phyloP scores from a whole-genome alignment of 2,113 vertebrate species.

The Pipra filicauda region DNA sequence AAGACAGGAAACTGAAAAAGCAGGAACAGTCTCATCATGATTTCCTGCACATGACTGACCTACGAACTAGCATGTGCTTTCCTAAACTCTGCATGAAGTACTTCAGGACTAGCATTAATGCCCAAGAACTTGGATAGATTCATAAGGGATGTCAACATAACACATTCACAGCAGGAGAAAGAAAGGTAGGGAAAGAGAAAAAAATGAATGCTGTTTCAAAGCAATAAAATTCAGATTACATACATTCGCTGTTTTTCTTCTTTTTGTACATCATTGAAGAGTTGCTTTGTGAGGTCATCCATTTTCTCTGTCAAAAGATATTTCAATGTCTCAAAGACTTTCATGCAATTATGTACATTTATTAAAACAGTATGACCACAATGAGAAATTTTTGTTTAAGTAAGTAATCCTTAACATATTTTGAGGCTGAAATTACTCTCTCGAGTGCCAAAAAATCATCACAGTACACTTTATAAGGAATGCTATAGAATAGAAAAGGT shows the following conservation, averaged over 20 bases:
- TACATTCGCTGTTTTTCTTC: slow-evolving; percentile 88
- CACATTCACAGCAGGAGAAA: not conserved
- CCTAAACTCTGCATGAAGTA: not conserved
- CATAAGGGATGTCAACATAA: not conserved
- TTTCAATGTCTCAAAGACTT: slow-evolving; percentile 15
- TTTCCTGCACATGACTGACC: not conserved
- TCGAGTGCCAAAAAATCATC: not conserved
- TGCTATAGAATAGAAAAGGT: not conserved
- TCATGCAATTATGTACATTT: not conserved
- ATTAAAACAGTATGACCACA: not conserved
- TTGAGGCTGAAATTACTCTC: not conserved
- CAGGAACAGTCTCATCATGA: not conserved
- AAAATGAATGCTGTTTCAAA: not conserved
- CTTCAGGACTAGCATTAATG: not conserved
- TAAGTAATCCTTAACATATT: not conserved
- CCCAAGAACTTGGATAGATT: not conserved
- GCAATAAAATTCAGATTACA: slow-evolving; percentile 13
- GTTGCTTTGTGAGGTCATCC: slow-evolving; percentile 80
- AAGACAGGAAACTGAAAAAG: not conserved
- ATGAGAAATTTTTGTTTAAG: not conserved
- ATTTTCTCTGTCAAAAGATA: slow-evolving; percentile 82
- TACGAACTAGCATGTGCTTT: not conserved
- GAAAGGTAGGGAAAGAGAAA: not conserved
- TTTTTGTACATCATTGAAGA: slow-evolving; percentile 84
- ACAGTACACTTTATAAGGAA: not conserved